Conservation (phyloP, 2,113 vertebrate species). For the Pteronura brasiliensis region DNA sequence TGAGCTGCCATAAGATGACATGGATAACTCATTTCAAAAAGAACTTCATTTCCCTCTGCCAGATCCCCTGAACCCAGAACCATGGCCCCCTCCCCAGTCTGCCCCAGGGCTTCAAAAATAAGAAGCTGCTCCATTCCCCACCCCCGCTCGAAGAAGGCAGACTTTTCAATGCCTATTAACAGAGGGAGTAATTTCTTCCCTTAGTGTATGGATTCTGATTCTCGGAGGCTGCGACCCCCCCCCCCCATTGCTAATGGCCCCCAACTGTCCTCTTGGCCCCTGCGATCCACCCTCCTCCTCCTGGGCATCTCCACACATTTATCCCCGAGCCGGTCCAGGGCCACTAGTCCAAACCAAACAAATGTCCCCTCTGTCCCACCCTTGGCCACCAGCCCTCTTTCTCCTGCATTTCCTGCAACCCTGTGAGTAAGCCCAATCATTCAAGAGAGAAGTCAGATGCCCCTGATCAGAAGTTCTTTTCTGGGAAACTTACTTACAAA, state of each 20-base stretch:
- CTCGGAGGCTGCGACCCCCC: neutral
- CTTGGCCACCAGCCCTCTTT: neutral
- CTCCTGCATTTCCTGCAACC: neutral
- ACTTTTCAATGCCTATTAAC: neutral
- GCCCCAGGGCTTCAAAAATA: neutral
- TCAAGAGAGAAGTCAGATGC: neutral
- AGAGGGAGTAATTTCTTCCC: neutral
- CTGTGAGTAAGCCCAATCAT: too few relatives aligned
- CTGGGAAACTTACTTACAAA: neutral
- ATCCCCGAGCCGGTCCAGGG: neutral
- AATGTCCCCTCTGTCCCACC: too few relatives aligned
- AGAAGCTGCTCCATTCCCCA: neutral
- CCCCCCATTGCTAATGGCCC: neutral
- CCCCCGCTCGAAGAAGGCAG: neutral
- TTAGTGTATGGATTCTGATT: neutral
- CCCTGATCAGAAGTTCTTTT: neutral
- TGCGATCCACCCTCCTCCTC: neutral
- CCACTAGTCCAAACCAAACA: too few relatives aligned
- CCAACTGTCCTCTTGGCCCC: neutral
- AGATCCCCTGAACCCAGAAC: neutral
- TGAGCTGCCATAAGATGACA: neutral
- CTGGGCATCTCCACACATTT: rapidly evolving
- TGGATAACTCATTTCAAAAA: neutral
- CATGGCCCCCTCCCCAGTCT: too few relatives aligned
- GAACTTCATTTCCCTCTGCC: neutral